Evolutionary conservation across 2,797 vertebrate species (phyloP), one percentile per base, ranked within the genome.

Genomic region (Micropoecilia bifurca): DNA sequence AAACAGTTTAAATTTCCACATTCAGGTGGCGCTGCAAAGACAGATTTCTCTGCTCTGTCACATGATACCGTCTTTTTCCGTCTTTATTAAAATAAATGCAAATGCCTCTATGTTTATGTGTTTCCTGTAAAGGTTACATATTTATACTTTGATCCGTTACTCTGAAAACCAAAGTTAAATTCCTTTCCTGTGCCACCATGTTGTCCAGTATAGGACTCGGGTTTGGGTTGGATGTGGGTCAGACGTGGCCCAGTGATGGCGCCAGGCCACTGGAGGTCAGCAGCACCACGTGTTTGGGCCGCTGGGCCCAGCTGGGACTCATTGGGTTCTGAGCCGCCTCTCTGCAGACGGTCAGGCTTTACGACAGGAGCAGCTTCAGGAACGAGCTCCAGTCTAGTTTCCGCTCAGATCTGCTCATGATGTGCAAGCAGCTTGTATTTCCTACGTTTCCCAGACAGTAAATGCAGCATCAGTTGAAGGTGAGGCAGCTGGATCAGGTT

Each of bases 181-280:
- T 55, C 8, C 53, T 3, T 55, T 9, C 25, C 25, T 55, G 22
- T n/a, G 53, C 25, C 53, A 3, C 53, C 8, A 12, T n/a, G 22
- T n/a, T 55, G 53, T 9, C 53, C 53, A 55, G 25, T n/a, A n/a
- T 20, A 55, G 53, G 25, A 4, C 5, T 3, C 1, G 14, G 25
- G 53, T 55, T 55, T n/a, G 22, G 25, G 25, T n/a, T 10, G 3
- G 53, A n/a, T 55, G 22, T 8, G 8, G 50, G 53, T 25, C 25
- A 12, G 53, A 55, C 3, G 1, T 30, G 57, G 57, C 4, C 28
- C 28, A 59, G n/a, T 59, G 84, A 88, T 83, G 69, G 61, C 76
- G 45, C 41, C 78, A 85, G 85, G 84, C 95, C 95, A 95, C 95
- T 94, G 91, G 95, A 93, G 95, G 95, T 94, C 95, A 95, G 95